Conservation (phyloP, 2,888 invertebrate species). For the Megaustenia siamemsis region DNA sequence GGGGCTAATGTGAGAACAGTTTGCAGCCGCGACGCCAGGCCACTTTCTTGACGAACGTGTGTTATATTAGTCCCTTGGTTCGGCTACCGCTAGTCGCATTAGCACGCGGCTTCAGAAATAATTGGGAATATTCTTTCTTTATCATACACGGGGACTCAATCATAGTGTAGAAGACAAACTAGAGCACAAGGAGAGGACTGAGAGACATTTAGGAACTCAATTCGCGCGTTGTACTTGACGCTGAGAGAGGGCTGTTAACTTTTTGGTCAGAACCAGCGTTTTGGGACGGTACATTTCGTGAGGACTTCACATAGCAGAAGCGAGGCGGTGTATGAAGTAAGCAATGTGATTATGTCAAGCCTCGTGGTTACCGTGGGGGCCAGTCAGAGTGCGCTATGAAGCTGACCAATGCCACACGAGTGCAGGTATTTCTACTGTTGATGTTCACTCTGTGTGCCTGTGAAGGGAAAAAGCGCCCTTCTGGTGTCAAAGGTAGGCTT, state of each 20-base stretch:
- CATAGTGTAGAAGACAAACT: neutral
- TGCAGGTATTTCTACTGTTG: slow-evolving; percentile 32
- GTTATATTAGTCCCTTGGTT: neutral
- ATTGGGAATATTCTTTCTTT: neutral
- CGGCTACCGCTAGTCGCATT: neutral
- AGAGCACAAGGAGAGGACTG: neutral
- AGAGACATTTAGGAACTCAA: neutral
- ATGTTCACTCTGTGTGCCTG: slow-evolving; percentile 22
- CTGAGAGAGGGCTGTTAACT: neutral
- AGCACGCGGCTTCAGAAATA: neutral
- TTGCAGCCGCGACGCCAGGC: neutral
- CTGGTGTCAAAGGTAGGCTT: neutral
- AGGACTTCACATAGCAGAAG: neutral
- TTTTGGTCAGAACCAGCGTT: neutral
- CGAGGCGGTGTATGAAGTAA: slow-evolving; percentile 11
- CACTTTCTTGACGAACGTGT: neutral
- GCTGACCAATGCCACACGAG: slow-evolving; percentile 31
- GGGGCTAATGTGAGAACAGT: slow-evolving; percentile 21
- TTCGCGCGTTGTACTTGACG: neutral
- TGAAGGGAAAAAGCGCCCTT: slow-evolving; percentile 20
- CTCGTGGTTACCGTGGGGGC: slow-evolving; percentile 10
- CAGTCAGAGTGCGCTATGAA: slow-evolving; percentile 40
- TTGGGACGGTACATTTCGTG: neutral
- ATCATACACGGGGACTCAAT: neutral
- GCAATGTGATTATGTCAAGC: slow-evolving; percentile 46